A percentile compares a stretch with the other conserved stretches of the same genome.
Conservation (phyloP, 2,888 invertebrate genomes). For the Phyllotreta cruciferae region DNA sequence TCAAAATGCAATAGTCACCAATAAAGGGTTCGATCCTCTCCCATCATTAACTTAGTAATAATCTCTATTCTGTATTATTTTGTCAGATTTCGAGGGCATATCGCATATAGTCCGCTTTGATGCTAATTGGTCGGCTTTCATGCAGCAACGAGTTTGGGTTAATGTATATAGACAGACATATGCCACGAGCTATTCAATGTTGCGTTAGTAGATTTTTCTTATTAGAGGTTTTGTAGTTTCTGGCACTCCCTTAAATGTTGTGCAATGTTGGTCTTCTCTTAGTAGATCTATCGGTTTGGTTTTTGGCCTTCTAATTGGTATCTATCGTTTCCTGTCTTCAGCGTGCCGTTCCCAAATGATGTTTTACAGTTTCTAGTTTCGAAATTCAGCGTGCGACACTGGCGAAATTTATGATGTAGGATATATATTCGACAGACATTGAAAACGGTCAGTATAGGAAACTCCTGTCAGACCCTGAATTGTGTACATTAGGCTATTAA, state of each 20-base stretch:
- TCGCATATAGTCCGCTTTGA: conserved; percentile 2
- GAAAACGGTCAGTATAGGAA: conserved; percentile 11
- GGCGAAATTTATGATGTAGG: background rate
- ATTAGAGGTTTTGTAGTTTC: too few species aligned
- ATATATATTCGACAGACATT: conserved; percentile 9
- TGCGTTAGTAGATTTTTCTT: too few species aligned
- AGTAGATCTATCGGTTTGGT: too few species aligned
- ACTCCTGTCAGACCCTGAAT: conserved; percentile 13
- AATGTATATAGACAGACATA: background rate
- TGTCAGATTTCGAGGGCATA: conserved; percentile 12
- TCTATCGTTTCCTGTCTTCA: too few species aligned
- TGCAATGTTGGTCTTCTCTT: too few species aligned
- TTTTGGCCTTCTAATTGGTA: too few species aligned
- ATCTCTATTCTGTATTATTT: conserved; percentile 16
- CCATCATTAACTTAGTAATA: conserved; percentile 16
- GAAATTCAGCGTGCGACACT: background rate
- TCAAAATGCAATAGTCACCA: conserved; percentile 13
- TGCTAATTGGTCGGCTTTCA: conserved; percentile 10
- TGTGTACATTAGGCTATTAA: conserved; percentile 11
- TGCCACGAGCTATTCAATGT: too few species aligned
- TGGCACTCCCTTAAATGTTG: too few species aligned
- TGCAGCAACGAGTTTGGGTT: background rate
- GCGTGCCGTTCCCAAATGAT: background rate
- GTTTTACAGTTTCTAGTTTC: background rate
- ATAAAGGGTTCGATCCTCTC: conserved; percentile 14